Percentiles rank a stretch among this genome's conserved stretches.
Conservation (phyloP, 2,888 invertebrate genomes). For the Latrodectus elegans region DNA sequence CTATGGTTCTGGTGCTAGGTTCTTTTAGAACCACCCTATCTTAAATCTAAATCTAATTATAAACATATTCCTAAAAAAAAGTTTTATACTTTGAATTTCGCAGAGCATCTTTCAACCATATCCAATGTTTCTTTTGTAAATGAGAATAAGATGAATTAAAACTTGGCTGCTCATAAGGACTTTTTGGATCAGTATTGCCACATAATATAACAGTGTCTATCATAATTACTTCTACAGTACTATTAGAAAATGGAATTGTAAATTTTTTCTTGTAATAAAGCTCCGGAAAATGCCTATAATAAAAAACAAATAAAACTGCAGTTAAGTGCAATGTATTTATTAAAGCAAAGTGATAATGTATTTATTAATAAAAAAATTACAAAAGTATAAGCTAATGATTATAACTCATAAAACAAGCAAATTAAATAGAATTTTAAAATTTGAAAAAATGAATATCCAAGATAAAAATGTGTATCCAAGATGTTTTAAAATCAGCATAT, state of each 20-base stretch:
- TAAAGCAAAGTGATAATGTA: not conserved
- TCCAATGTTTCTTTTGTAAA: constrained; percentile 74
- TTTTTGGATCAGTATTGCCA: constrained; percentile 74
- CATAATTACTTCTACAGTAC: constrained; percentile 76
- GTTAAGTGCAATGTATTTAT: too few species aligned
- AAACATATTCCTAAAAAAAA: too few species aligned
- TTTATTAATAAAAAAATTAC: not conserved
- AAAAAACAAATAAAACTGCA: not conserved
- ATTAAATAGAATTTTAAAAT: too few species aligned
- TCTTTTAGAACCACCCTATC: too few species aligned
- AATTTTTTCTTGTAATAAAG: constrained; percentile 75
- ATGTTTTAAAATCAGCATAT: too few species aligned
- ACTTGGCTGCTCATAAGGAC: constrained; percentile 51
- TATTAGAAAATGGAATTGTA: constrained; percentile 72
- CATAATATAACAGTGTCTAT: constrained; percentile 77
- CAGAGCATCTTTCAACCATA: constrained; percentile 74
- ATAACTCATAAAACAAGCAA: too few species aligned
- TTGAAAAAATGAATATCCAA: too few species aligned
- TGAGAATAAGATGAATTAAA: constrained; percentile 31
- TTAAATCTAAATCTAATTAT: too few species aligned
- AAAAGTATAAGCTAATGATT: not conserved
- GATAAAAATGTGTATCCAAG: too few species aligned
- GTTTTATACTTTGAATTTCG: constrained; percentile 70
- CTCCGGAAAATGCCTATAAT: constrained; percentile 76
- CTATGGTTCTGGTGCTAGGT: too few species aligned